Evolutionary conservation across 2,888 invertebrate species (phyloP).

Genomic region (Aleiodes leptofemur): DNA sequence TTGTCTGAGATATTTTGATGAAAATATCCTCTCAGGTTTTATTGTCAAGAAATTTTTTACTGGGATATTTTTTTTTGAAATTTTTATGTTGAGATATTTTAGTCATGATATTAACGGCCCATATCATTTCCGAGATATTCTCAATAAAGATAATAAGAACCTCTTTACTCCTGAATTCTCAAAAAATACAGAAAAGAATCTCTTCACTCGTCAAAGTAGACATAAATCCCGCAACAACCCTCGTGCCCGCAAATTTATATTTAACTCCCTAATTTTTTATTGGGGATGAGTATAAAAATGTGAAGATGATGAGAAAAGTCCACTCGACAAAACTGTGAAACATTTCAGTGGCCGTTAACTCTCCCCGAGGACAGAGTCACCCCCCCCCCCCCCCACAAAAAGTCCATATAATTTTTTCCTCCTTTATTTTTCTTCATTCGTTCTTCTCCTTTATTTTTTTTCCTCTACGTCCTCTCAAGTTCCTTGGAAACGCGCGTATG

Average conservation of each 20-base stretch:
- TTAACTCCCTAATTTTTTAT: background rate
- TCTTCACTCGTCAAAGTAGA: too few species aligned
- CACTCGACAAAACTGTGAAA: slow-evolving; percentile 37
- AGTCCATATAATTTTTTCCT: slow-evolving; percentile 26
- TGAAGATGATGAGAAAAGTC: slow-evolving; percentile 35
- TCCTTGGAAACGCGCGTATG: slow-evolving; percentile 50
- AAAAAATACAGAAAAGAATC: too few species aligned
- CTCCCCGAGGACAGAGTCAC: slow-evolving; percentile 32
- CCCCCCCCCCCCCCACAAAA: background rate
- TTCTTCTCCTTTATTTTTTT: slow-evolving; percentile 36
- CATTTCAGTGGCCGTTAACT: slow-evolving; percentile 40
- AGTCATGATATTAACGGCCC: too few species aligned
- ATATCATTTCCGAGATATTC: too few species aligned
- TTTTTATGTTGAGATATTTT: too few species aligned
- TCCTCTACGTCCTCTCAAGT: slow-evolving; percentile 26
- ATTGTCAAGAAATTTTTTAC: too few species aligned
- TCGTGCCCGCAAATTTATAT: background rate
- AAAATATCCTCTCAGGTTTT: too few species aligned
- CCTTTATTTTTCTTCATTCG: slow-evolving; percentile 17
- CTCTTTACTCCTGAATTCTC: too few species aligned
- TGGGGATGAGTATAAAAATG: slow-evolving; percentile 24
- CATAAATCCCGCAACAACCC: background rate
- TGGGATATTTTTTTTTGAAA: too few species aligned
- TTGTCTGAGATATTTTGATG: too few species aligned
- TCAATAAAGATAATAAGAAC: too few species aligned